phyloP scores from a whole-genome alignment of 2,888 invertebrate genomes.

The Tolmerus cingulatus region DNA sequence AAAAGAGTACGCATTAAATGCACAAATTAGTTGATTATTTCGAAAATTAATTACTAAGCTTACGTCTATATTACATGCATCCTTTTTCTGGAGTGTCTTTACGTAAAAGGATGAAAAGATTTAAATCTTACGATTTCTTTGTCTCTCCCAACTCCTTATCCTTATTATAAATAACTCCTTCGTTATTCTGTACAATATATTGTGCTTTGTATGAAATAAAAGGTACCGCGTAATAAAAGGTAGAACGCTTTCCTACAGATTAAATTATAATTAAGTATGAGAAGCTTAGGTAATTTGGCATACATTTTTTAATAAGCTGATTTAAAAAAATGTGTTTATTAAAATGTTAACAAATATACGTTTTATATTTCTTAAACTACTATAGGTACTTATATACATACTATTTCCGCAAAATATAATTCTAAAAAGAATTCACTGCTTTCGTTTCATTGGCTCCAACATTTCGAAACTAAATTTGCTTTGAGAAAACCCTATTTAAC shows the following conservation, averaged over 20 bases:
- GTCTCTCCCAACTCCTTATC: neutral
- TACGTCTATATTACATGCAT: neutral
- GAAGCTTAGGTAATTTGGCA: neutral
- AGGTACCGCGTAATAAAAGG: neutral
- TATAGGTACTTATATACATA: no score
- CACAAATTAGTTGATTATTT: constrained; percentile 15
- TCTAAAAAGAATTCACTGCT: no score
- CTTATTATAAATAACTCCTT: neutral
- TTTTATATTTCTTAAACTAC: no score
- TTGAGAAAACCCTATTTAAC: no score
- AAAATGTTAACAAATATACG: no score
- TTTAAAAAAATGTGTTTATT: no score
- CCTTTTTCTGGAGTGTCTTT: neutral
- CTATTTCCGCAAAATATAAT: no score
- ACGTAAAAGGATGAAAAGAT: constrained; percentile 20
- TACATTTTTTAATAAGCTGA: neutral
- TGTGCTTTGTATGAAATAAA: neutral
- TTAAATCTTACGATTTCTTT: neutral
- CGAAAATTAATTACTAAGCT: neutral
- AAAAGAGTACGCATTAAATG: constrained; percentile 6
- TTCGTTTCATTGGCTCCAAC: no score
- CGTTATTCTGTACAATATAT: neutral
- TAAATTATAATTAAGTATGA: neutral
- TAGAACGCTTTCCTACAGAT: neutral
- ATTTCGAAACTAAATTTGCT: no score